A percentile compares a stretch with the other conserved stretches of the same genome.
These are phyloP conservation scores for Fabriciana adippe DNA, from an alignment of 2,888 invertebrate genomes.

Conservation along the genomic window DNA sequence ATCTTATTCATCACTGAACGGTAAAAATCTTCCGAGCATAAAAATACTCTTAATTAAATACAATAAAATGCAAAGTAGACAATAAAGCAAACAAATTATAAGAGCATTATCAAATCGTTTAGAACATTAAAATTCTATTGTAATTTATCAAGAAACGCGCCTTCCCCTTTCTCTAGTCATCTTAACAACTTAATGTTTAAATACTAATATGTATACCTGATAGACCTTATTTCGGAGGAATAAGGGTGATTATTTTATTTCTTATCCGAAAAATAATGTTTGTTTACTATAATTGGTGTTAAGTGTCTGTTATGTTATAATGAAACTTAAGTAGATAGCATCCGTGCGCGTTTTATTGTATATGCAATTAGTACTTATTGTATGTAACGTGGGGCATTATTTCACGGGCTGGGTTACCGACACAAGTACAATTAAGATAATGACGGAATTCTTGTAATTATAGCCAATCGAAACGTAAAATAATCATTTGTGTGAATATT, in stretches of 20 bases:
- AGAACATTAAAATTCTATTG: constrained; percentile 73
- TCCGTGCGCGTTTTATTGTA: constrained; percentile 61
- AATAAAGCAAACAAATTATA: constrained; percentile 80
- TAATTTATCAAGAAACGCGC: constrained; percentile 71
- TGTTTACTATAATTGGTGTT: constrained; percentile 69
- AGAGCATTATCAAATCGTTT: constrained; percentile 69
- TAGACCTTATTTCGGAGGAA: constrained; percentile 34
- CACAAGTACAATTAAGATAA: constrained; percentile 60
- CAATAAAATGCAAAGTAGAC: constrained; percentile 73
- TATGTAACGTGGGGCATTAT: constrained; percentile 55
- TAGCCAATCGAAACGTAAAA: constrained; percentile 36
- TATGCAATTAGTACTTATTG: constrained; percentile 70
- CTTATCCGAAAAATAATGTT: constrained; percentile 41
- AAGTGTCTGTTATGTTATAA: constrained; percentile 78
- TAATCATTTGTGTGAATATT: constrained; percentile 34
- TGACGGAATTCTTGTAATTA: constrained; percentile 59
- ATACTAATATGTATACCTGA: constrained; percentile 14
- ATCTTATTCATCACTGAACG: constrained; percentile 26
- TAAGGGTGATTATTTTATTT: constrained; percentile 43
- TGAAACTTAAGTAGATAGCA: constrained; percentile 73
- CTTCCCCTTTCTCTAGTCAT: constrained; percentile 64
- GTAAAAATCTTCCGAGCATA: constrained; percentile 47
- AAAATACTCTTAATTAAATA: constrained; percentile 68
- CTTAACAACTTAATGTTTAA: constrained; percentile 38
- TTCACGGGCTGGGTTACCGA: constrained; percentile 56